phyloP scores from a whole-genome alignment of 2,797 vertebrate species.

The Gymnodraco acuticeps region DNA sequence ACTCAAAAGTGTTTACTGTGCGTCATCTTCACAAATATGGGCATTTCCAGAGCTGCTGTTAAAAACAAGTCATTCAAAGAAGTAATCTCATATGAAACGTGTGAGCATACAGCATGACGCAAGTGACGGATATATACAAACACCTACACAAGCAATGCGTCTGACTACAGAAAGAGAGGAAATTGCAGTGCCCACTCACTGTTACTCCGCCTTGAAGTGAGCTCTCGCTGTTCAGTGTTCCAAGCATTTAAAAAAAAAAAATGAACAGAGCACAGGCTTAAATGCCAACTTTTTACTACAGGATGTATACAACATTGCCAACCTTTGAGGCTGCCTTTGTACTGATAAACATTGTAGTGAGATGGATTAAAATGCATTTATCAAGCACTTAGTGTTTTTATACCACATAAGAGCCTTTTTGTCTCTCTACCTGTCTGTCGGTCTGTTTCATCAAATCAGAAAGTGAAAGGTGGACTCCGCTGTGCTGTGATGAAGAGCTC shows the following conservation, averaged over 20 bases:
- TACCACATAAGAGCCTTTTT: not conserved
- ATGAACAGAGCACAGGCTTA: conserved; percentile 33
- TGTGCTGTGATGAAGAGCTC: conserved; percentile 33
- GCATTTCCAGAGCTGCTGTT: conserved; percentile 44
- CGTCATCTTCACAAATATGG: conserved; percentile 50
- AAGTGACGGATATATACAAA: conserved; percentile 70
- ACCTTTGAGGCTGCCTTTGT: conserved; percentile 14
- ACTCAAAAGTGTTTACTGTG: not conserved
- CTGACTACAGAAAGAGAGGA: conserved; percentile 69
- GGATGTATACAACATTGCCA: conserved; percentile 31
- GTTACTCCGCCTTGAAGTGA: conserved; percentile 64
- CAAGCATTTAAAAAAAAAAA: conserved; percentile 39
- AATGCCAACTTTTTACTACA: conserved; percentile 47
- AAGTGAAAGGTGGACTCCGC: conserved; percentile 18
- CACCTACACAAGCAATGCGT: conserved; percentile 72
- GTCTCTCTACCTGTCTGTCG: not conserved
- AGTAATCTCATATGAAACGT: conserved; percentile 50
- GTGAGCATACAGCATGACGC: conserved; percentile 65
- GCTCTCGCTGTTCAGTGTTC: conserved; percentile 39
- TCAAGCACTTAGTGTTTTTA: not conserved
- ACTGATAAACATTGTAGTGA: conserved; percentile 44
- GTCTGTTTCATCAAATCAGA: not conserved
- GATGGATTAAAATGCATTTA: conserved; percentile 9
- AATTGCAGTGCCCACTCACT: conserved; percentile 72
- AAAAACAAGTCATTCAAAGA: conserved; percentile 37